These are phyloP conservation scores for Idaea aversata DNA, from an alignment of 2,888 invertebrate species.

Conservation along the genomic window DNA sequence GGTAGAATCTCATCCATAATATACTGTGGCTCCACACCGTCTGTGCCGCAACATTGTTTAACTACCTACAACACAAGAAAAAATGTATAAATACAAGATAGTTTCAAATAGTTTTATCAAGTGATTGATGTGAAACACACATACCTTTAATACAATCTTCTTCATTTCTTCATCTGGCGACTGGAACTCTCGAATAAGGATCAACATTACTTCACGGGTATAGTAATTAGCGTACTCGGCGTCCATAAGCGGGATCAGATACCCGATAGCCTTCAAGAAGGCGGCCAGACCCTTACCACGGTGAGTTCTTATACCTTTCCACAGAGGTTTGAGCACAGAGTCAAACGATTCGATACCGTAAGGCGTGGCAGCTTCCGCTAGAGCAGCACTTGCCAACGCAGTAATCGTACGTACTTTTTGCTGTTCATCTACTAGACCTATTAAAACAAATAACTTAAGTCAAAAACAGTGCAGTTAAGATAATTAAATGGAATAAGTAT, in stretches of 20 bases:
- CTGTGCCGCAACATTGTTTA: constrained; percentile 99
- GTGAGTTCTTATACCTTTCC: constrained; percentile 98
- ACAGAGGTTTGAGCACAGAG: constrained; percentile 98
- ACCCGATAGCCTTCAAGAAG: constrained; percentile 99
- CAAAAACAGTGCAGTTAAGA: no score
- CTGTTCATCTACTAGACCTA: constrained; percentile 97
- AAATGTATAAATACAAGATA: neutral
- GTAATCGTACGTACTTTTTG: constrained; percentile 99
- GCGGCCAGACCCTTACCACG: constrained; percentile 97
- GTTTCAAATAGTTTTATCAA: no score
- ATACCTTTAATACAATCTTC: constrained; percentile 98
- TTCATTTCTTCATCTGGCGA: constrained; percentile 99
- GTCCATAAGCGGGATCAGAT: constrained; percentile 99
- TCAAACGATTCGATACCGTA: constrained; percentile 99
- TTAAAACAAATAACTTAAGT: constrained; percentile 15
- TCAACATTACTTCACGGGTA: constrained; percentile 98
- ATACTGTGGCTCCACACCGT: constrained; percentile 99
- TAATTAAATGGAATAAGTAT: no score
- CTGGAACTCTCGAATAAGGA: constrained; percentile 99
- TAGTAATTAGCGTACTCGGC: constrained; percentile 99
- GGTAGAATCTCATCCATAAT: constrained; percentile 99
- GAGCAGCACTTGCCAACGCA: constrained; percentile 97
- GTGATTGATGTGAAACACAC: neutral
- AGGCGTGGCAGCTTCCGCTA: constrained; percentile 99
- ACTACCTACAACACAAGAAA: constrained; percentile 84